Evolutionary conservation across 2,113 vertebrate species (phyloP).

Genomic region (Naja naja): DNA sequence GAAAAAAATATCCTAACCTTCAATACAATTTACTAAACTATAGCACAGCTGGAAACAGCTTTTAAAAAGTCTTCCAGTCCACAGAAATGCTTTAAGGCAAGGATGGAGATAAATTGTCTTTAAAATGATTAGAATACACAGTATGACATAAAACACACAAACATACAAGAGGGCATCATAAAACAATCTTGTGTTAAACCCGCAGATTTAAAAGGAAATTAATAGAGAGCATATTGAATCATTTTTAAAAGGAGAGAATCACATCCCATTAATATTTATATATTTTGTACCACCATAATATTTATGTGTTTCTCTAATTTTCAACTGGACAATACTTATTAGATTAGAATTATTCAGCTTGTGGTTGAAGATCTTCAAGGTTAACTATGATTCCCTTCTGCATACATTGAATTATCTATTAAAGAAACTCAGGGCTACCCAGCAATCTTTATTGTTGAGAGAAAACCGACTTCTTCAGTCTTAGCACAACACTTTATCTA

Average conservation of each 20-base stretch:
- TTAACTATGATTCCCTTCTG: background rate
- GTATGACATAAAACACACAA: conserved; percentile 66
- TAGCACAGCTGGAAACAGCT: conserved; percentile 66
- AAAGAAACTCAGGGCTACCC: background rate
- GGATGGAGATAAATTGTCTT: conserved; percentile 53
- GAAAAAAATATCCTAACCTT: conserved; percentile 47
- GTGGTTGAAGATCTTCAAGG: background rate
- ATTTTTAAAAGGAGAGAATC: conserved; percentile 53
- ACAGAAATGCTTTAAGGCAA: conserved; percentile 53
- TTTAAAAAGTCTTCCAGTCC: conserved; percentile 64
- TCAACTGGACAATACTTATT: background rate
- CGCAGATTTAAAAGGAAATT: conserved; percentile 57
- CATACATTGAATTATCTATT: background rate
- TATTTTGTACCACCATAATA: background rate
- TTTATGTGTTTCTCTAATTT: conserved; percentile 36
- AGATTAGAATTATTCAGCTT: background rate
- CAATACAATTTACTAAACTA: conserved; percentile 59
- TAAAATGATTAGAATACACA: conserved; percentile 69
- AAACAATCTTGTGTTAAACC: conserved; percentile 61
- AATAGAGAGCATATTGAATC: conserved; percentile 41
- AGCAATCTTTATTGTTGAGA: background rate
- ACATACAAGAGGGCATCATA: conserved; percentile 55
- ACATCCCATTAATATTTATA: conserved; percentile 14
- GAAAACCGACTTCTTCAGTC: too few species aligned
- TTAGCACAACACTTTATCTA: background rate